Evolutionary conservation across 2,888 invertebrate species (phyloP), one percentile per base, ranked within the genome.

Genomic region (Helleia helle): DNA sequence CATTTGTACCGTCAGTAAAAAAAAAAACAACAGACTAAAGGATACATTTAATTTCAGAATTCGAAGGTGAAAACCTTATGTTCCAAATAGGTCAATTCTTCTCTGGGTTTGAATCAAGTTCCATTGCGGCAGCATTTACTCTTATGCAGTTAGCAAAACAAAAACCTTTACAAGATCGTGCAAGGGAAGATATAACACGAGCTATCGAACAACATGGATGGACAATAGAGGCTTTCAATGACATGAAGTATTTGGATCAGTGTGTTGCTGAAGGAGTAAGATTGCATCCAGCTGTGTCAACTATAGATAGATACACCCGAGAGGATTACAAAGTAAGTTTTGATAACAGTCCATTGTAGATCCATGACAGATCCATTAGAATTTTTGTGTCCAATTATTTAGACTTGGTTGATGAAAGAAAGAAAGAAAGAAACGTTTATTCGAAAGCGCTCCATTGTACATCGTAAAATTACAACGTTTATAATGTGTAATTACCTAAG

Each of bases 21-120:
- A 4, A 22, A 22, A 8, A 22, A 4, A 3, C 1, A 22, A 2
- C 22, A 2, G 22, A 8, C 6, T 22, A 5, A 22, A 1, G 5
- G 3, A 22, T 2, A 3, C 22, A 24, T 25, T 17, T 15, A 27
- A 13, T 44, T 46, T 1, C 41, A 58, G 57, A 47, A 43, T 52
- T 58, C n/a, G 52, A 52, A 34, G 56, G 54, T 5, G 52, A 57
- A 4, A 52, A 55, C 41, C 54, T 59, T 3, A 41, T 55, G 28
- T 54, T 36, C 30, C 59, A 56, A 47, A 51, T 51, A 0, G 55
- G 55, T 3, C 52, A 48, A 14, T 57, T 59, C 37, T 56, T 59
- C 36, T 52, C 58, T 29, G 59, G 58, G 22, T 56, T 59, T 12
- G 57, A 59, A 36, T 55, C 59, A 5, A 55, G 58, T 41, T 53